These are phyloP conservation scores for Thumatha senex DNA, from an alignment of 2,888 invertebrate genomes.

Conservation along the genomic window DNA sequence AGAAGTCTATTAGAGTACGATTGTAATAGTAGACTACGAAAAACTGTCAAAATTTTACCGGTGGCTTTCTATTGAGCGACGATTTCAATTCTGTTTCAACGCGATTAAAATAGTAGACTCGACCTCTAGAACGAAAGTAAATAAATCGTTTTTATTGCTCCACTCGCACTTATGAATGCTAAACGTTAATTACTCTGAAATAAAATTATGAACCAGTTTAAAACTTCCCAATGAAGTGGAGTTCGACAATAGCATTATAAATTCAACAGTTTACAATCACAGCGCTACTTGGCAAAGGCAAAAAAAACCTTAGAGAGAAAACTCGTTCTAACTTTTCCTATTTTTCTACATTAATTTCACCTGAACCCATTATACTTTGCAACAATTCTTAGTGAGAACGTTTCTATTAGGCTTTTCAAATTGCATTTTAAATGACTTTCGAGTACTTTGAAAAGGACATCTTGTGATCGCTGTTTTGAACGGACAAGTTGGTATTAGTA, in stretches of 20 bases:
- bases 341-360: slow-evolving; percentile 83
- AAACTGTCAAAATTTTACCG: too few species aligned
- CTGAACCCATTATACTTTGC: slow-evolving; percentile 83
- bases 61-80: too few species aligned
- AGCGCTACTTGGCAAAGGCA: slow-evolving; percentile 72
- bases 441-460: slow-evolving; percentile 42
- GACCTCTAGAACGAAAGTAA: slow-evolving; percentile 28
- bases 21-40: too few species aligned
- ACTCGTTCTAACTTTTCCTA: slow-evolving; percentile 84
- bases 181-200: slow-evolving; percentile 62
- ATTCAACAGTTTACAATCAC: slow-evolving; percentile 83
- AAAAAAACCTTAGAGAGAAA: slow-evolving; percentile 71
- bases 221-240: slow-evolving; percentile 80
- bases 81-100: too few species aligned
- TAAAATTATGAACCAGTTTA: slow-evolving; percentile 75
- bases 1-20: too few species aligned
- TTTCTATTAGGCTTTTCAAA: slow-evolving; percentile 77
- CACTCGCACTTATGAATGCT: slow-evolving; percentile 46
- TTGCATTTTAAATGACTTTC: slow-evolving; percentile 78
- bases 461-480: slow-evolving; percentile 23
- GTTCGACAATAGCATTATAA: slow-evolving; percentile 83
- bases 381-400: slow-evolving; percentile 78
- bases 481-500: slow-evolving; percentile 18
- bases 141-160: slow-evolving; percentile 35
- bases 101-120: too few species aligned